Percentiles rank a stretch among this genome's conserved stretches.
Conservation (phyloP, 1,140 invertebrate genomes). For the Chironomus striatipennis region DNA sequence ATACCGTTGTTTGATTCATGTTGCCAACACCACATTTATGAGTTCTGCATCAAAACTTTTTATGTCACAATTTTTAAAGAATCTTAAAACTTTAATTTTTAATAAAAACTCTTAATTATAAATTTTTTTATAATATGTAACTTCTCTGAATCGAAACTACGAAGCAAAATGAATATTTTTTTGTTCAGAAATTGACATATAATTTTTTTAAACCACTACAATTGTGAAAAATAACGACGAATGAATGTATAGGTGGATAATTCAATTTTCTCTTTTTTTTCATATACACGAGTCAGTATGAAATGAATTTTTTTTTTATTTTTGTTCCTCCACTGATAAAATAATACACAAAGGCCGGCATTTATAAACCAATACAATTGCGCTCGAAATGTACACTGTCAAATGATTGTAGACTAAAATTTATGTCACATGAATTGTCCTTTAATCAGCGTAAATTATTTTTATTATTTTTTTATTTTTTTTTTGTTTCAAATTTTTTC, state of each 20-base stretch:
- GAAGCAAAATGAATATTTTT: constrained; percentile 22
- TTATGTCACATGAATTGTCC: constrained; percentile 16
- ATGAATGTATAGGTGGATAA: constrained; percentile 16
- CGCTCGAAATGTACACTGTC: not conserved
- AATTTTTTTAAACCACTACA: constrained; percentile 22
- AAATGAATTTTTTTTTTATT: not conserved
- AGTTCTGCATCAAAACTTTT: constrained; percentile 4
- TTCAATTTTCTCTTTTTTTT: constrained; percentile 24
- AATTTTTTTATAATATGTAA: constrained; percentile 14
- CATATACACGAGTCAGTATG: constrained; percentile 19
- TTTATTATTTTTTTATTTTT: not conserved
- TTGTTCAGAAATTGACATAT: constrained; percentile 23
- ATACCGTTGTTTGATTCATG: constrained; percentile 12
- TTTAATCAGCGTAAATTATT: constrained; percentile 16
- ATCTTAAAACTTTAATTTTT: not conserved
- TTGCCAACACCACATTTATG: not conserved
- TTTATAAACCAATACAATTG: constrained; percentile 15
- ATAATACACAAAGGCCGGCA: constrained; percentile 22
- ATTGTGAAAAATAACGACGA: constrained; percentile 7
- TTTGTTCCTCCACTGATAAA: constrained; percentile 9
- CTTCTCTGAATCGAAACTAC: constrained; percentile 19
- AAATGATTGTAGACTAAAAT: constrained; percentile 17
- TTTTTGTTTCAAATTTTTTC: not conserved
- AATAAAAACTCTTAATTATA: constrained; percentile 18
- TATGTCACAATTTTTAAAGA: not conserved